Evolutionary conservation across 1,140 invertebrate species (phyloP), one percentile per base, ranked within the genome.

Genomic region (Nasonia longicornis): DNA sequence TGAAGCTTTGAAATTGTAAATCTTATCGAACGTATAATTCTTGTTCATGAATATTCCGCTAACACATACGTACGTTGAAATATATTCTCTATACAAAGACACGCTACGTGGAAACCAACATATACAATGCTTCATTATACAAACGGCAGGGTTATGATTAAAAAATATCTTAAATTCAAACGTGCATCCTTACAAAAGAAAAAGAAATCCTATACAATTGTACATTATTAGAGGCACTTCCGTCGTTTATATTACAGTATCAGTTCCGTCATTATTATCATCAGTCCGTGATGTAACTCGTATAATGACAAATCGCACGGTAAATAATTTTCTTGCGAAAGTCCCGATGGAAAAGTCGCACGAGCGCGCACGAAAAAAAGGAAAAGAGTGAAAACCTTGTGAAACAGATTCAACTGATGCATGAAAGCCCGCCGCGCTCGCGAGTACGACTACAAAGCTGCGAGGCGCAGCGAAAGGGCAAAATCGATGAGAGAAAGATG

Each of bases 241-340:
- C 76, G 35, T 67, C 45, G 45, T 48, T 14, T 48, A 48, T 48
- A 48, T 48, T 16, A 2, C 14, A 67, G 16, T 48, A 77, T 77
- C 76, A 77, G 76, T 77, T 77, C 75, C 63, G 75, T 66, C 75
- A 42, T 63, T 77, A 35, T 77, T 77, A 77, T 67, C 22, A 67
- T 77, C 26, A 67, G 31, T 77, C 26, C 22, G 48, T 77, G 29
- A 66, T 69, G 66, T 29, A 77, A 77, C 38, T 14, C 10, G 48
- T 20, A 67, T 45, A 42, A 45, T 45, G 64, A 29, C 38, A 67
- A 77, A 38, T 77, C 76, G 42, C 76, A 69, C 64, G 76, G 64
- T 31, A 70, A 69, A 69, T 31, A 70, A 77, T 70, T 77, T 52
- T 29, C 20, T 77, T 69, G 64, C 76, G 66, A 48, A 58, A 77